Evolutionary conservation across 1,140 invertebrate species (phyloP).

Genomic region (Drusus annulatus): DNA sequence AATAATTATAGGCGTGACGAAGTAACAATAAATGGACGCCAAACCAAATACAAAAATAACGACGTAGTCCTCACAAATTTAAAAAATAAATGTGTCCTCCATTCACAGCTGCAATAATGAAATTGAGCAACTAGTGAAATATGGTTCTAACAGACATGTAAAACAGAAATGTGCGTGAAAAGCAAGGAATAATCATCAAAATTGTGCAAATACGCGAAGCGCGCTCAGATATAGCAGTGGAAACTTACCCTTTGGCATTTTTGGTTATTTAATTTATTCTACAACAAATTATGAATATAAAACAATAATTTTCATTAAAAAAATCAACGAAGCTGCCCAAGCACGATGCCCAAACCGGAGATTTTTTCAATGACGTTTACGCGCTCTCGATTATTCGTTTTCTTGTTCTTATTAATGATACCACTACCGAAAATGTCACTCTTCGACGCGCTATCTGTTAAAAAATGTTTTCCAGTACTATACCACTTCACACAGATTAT

Average conservation of each 20-base stretch:
- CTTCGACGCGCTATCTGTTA: too few relatives aligned
- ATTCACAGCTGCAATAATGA: neutral
- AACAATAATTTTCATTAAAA: slow-evolving; percentile 44
- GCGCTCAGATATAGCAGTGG: neutral
- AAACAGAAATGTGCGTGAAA: neutral
- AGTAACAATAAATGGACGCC: slow-evolving; percentile 27
- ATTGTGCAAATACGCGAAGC: slow-evolving; percentile 1
- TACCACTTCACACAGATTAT: too few relatives aligned
- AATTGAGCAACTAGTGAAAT: neutral
- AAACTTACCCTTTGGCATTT: slow-evolving; percentile 50
- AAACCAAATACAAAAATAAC: slow-evolving; percentile 16
- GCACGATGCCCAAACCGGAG: slow-evolving; percentile 43
- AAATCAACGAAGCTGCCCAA: slow-evolving; percentile 32
- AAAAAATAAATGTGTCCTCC: neutral
- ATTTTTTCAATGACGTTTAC: slow-evolving; percentile 51
- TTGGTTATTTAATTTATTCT: slow-evolving; percentile 36
- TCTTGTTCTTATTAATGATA: slow-evolving; percentile 19
- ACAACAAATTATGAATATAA: slow-evolving; percentile 33
- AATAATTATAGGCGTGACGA: slow-evolving; percentile 51
- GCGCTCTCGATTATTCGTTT: slow-evolving; percentile 19
- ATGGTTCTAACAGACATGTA: neutral
- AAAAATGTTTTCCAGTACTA: too few relatives aligned
- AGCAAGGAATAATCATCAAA: slow-evolving; percentile 1
- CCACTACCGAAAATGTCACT: neutral
- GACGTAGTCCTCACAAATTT: slow-evolving; percentile 14